Evolutionary conservation across 92 coral and sea anemone species (phyloP).

Genomic region (Anthopleura xanthogrammica): DNA sequence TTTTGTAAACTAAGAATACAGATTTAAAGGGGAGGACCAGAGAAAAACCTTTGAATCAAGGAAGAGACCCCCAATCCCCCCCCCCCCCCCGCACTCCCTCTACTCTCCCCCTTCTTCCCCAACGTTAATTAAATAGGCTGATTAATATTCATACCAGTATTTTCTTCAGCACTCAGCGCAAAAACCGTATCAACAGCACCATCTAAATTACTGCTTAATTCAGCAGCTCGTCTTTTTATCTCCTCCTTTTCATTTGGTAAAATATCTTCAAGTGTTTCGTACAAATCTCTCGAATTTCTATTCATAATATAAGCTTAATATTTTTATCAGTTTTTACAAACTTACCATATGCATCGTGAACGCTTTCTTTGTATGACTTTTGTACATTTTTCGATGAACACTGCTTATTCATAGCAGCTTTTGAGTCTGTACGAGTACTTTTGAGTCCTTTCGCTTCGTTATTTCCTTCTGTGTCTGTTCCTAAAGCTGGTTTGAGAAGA

Average conservation of each 20-base stretch:
- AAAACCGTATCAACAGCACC: constrained; percentile 15
- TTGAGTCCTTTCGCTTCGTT: neutral
- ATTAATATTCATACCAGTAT: neutral
- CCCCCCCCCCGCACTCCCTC: neutral
- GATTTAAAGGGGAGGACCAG: no score
- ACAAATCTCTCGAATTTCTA: neutral
- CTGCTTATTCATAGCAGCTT: neutral
- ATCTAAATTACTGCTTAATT: neutral
- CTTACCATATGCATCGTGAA: neutral
- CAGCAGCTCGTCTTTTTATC: neutral
- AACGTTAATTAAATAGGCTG: neutral
- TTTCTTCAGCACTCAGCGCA: neutral
- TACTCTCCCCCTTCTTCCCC: neutral
- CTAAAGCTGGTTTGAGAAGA: constrained; percentile 8
- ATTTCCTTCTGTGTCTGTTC: neutral
- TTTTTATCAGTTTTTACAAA: constrained; percentile 2
- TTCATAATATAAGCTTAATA: neutral
- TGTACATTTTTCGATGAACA: neutral
- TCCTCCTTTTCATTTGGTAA: constrained; percentile 9
- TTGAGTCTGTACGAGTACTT: neutral
- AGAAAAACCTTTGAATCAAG: no score
- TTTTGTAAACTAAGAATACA: no score
- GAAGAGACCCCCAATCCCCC: no score
- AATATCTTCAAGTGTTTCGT: neutral
- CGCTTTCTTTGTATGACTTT: neutral